Conservation (phyloP, 2,888 invertebrate genomes). For the Melangyna quadrimaculata region DNA sequence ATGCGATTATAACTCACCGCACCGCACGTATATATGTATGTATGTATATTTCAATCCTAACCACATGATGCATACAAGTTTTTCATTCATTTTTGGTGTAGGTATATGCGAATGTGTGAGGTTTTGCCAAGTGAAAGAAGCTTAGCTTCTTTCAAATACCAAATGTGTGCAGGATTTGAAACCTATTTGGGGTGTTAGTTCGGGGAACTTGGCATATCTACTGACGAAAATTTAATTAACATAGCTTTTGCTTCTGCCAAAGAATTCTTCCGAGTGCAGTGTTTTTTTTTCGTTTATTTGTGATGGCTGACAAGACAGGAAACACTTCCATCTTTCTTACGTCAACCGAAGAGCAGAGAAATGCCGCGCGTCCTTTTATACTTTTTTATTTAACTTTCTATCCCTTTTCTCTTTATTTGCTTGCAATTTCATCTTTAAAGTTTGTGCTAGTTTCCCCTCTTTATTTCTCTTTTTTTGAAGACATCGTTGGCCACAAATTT, state of each 20-base stretch:
- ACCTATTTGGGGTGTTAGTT: conserved; percentile 36
- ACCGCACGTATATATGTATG: neutral
- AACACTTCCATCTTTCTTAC: conserved; percentile 67
- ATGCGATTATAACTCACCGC: conserved; percentile 69
- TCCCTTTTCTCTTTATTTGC: conserved; percentile 46
- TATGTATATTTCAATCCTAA: conserved; percentile 34
- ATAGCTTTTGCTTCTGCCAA: conserved; percentile 43
- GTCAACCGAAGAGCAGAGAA: conserved; percentile 59
- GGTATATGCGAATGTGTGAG: conserved; percentile 13
- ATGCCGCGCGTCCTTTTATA: conserved; percentile 46
- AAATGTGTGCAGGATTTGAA: conserved; percentile 51
- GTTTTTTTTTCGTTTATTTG: conserved; percentile 5
- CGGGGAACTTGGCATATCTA: conserved; percentile 18
- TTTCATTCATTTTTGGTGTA: conserved; percentile 47
- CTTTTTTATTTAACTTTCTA: conserved; percentile 1
- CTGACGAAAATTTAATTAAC: conserved; percentile 70
- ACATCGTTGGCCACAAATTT: conserved; percentile 70
- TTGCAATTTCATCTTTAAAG: conserved; percentile 66
- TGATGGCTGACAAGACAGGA: conserved; percentile 63
- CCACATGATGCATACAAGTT: conserved; percentile 64
- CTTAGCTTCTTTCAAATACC: conserved; percentile 46
- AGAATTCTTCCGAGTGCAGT: conserved; percentile 35
- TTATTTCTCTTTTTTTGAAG: conserved; percentile 28
- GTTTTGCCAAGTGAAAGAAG: conserved; percentile 37
- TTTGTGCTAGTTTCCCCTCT: conserved; percentile 62